Percentiles rank a stretch among this genome's conserved stretches.
Evolutionary conservation across 2,113 vertebrate species (phyloP).

Genomic region (Calidris pugnax): DNA sequence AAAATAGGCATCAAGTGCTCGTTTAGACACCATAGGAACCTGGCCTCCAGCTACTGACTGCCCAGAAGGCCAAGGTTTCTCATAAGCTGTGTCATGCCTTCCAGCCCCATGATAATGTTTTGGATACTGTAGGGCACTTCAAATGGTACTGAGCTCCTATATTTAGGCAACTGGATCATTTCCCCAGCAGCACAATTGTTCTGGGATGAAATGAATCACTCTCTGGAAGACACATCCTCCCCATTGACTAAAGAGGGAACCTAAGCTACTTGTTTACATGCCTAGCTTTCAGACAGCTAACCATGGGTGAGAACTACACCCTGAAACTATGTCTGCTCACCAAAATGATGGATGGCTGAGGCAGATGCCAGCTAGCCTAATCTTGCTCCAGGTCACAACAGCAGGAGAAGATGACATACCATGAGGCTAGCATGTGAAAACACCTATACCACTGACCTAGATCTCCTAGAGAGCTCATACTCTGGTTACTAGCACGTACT

Average conservation of each 20-base stretch:
- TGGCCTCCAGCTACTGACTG: background rate
- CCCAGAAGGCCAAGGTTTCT: background rate
- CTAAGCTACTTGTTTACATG: background rate
- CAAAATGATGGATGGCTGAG: accelerated
- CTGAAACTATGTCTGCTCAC: background rate
- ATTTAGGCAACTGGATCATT: conserved; percentile 29
- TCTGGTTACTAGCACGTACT: background rate
- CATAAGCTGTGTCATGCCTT: background rate
- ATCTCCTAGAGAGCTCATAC: background rate
- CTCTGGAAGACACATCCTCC: background rate
- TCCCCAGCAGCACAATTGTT: conserved; percentile 8
- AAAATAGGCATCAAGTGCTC: background rate
- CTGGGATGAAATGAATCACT: conserved; percentile 23
- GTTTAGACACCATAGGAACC: background rate
- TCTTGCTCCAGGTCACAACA: background rate
- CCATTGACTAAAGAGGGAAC: background rate
- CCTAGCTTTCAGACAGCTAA: background rate
- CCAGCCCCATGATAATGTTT: background rate
- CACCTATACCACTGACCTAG: background rate
- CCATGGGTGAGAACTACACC: background rate
- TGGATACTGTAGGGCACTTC: background rate
- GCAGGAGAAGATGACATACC: background rate
- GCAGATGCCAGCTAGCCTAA: background rate
- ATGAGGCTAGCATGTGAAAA: background rate
- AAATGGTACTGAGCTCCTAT: background rate